These are phyloP conservation scores for Heliconius hortense DNA, from an alignment of 2,888 invertebrate species.

Conservation along the genomic window DNA sequence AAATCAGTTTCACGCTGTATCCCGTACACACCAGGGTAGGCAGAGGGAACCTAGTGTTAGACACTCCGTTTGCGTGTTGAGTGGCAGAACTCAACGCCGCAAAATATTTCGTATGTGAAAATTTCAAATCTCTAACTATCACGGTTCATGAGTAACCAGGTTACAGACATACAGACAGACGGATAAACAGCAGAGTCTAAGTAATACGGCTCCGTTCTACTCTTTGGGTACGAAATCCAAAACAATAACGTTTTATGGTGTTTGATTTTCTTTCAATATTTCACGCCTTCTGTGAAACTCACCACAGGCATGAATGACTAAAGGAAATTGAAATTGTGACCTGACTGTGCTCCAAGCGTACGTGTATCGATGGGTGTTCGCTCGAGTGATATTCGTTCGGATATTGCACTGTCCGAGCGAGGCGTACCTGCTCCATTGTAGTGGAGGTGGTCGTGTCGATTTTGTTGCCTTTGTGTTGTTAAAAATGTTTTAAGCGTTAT, in stretches of 20 bases:
- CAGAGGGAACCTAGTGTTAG: too few species aligned
- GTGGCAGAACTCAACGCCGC: too few species aligned
- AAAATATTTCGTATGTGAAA: too few species aligned
- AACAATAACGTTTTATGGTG: too few species aligned
- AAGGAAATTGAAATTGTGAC: constrained; percentile 13
- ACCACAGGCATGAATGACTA: neutral
- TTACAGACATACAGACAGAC: too few species aligned
- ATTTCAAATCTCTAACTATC: too few species aligned
- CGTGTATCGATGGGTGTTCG: constrained; percentile 6
- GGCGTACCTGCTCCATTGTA: neutral
- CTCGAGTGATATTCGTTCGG: constrained; percentile 6
- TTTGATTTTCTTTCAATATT: neutral
- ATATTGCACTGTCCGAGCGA: constrained; percentile 8
- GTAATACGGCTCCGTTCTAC: too few species aligned
- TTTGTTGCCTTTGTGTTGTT: neutral
- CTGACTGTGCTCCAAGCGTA: neutral
- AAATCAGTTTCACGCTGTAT: too few species aligned
- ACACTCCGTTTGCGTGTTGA: too few species aligned
- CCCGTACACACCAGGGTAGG: too few species aligned
- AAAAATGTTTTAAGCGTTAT: neutral
- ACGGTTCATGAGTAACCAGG: too few species aligned
- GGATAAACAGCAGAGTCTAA: too few species aligned
- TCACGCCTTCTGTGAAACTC: neutral
- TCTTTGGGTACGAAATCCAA: neutral
- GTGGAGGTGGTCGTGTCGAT: neutral